A percentile compares a stretch with the other conserved stretches of the same genome.
Conservation (phyloP, 2,888 invertebrate genomes). For the Eristalis intricaria region DNA sequence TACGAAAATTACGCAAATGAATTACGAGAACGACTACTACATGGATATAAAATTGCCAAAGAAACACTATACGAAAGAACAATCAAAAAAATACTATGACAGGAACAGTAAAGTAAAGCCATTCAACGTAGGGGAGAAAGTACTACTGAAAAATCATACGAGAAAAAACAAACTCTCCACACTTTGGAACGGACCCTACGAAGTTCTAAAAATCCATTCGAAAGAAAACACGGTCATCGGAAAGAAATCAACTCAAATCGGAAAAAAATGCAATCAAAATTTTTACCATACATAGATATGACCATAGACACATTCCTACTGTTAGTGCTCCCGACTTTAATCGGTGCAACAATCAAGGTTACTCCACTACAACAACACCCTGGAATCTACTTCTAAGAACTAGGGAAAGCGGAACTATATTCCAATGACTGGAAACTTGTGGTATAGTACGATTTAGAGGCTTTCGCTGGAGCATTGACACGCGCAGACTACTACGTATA, state of each 20-base stretch:
- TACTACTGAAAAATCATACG: constrained; percentile 9
- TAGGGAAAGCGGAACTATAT: too few species aligned
- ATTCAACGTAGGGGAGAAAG: constrained; percentile 20
- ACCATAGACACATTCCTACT: neutral
- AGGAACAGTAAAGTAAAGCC: neutral
- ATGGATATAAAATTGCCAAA: constrained; percentile 1
- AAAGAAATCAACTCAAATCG: too few species aligned
- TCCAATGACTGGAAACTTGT: too few species aligned
- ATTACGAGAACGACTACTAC: constrained; percentile 1
- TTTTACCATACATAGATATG: too few species aligned
- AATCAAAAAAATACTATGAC: constrained; percentile 22
- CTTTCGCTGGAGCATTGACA: neutral
- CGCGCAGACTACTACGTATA: neutral
- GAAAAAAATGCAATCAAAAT: neutral
- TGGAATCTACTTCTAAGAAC: too few species aligned
- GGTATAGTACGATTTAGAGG: too few species aligned
- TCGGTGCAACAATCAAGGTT: too few species aligned
- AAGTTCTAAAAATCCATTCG: too few species aligned
- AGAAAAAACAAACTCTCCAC: constrained; percentile 10
- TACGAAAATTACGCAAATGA: constrained; percentile 16
- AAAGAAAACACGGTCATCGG: too few species aligned
- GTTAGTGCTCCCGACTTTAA: neutral
- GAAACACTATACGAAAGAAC: neutral
- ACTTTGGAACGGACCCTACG: neutral
- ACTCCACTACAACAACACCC: too few species aligned